These are phyloP conservation scores for Epinotia demarniana DNA, from an alignment of 2,888 invertebrate species.

Conservation along the genomic window DNA sequence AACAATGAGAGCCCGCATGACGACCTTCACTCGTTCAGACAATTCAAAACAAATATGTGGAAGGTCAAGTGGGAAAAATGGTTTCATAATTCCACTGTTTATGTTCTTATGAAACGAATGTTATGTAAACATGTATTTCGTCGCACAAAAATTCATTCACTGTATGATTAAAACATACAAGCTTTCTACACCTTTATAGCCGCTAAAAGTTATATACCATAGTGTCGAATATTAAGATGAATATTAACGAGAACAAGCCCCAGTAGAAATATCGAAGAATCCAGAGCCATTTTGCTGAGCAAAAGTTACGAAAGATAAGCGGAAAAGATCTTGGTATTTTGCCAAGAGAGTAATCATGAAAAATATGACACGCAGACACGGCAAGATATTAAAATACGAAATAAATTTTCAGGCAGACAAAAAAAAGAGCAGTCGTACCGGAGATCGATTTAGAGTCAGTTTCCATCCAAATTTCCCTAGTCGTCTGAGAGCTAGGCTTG, in stretches of 20 bases:
- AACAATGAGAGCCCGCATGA: conserved; percentile 61
- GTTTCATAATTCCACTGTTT: conserved; percentile 19
- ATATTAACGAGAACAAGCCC: conserved; percentile 49
- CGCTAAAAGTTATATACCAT: neutral
- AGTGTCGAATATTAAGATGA: conserved; percentile 34
- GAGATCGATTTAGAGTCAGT: conserved; percentile 48
- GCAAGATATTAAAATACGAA: conserved; percentile 73
- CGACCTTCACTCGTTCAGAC: conserved; percentile 68
- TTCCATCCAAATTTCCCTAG: conserved; percentile 51
- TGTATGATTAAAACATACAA: neutral
- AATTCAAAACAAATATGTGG: conserved; percentile 58
- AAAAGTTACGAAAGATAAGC: conserved; percentile 77
- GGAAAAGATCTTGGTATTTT: conserved; percentile 75
- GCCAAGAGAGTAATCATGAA: conserved; percentile 80
- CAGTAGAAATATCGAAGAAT: conserved; percentile 55
- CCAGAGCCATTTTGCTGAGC: conserved; percentile 62
- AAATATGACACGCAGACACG: conserved; percentile 74
- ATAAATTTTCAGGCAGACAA: conserved; percentile 66
- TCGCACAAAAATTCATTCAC: too few relatives aligned
- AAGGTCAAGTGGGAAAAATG: conserved; percentile 27
- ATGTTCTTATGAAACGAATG: neutral
- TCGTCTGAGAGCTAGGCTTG: conserved; percentile 44
- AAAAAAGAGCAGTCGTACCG: conserved; percentile 52
- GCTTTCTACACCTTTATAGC: neutral
- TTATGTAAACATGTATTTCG: conserved; percentile 8